These are phyloP conservation scores for Falco novaeseelandiae DNA, from an alignment of 2,797 vertebrate genomes.

Conservation along the genomic window DNA sequence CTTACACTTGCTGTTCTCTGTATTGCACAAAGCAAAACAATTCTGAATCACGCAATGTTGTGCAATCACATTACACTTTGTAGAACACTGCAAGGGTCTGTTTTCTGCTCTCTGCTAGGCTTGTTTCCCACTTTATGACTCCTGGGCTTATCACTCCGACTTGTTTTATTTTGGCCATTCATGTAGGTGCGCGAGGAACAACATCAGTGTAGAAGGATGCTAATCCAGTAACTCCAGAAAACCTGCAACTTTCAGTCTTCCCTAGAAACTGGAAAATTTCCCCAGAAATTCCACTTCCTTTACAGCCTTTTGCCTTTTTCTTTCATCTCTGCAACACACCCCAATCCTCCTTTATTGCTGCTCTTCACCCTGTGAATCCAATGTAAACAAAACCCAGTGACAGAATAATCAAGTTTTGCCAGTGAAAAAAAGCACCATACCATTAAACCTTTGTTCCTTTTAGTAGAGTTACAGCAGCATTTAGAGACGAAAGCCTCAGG, in stretches of 20 bases:
- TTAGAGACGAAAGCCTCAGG: not conserved
- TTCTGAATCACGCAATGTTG: not conserved
- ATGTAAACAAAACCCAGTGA: conserved; percentile 24
- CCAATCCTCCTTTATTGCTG: not conserved
- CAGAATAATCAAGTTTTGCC: conserved; percentile 18
- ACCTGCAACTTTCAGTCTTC: not conserved
- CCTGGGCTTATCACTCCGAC: not conserved
- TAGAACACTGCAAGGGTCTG: not conserved
- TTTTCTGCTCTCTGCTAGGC: not conserved
- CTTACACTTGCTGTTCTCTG: not conserved
- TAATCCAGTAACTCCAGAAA: not conserved
- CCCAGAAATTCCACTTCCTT: not conserved
- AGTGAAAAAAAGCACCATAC: conserved; percentile 20
- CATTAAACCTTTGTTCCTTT: not conserved
- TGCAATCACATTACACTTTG: not conserved
- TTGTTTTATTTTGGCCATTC: not conserved
- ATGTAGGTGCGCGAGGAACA: not conserved
- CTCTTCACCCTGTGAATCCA: not conserved
- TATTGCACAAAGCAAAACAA: not conserved
- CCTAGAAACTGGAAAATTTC: not conserved
- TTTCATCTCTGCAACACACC: not conserved
- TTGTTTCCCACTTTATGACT: not conserved
- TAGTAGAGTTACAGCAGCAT: conserved; percentile 16
- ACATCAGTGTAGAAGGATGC: not conserved
- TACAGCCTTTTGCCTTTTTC: not conserved